Percentiles rank a stretch among this genome's conserved stretches.
phyloP scores from a whole-genome alignment of 2,113 vertebrate species.

The Pachyramphus minor region DNA sequence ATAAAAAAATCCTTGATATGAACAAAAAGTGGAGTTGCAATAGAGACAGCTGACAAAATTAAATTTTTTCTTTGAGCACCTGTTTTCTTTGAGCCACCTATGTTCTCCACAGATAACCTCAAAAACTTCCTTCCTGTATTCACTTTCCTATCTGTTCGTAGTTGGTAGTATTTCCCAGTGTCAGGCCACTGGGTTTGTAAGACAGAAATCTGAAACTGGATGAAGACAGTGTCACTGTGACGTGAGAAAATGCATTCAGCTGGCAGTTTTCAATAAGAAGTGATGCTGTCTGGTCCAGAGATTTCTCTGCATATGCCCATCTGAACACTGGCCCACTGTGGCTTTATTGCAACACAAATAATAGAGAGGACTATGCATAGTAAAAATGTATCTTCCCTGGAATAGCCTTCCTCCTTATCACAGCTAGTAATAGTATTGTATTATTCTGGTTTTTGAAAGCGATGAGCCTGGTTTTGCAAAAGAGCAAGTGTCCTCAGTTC shows the following conservation, averaged over 20 bases:
- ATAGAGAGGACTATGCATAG: rapidly evolving
- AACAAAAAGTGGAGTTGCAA: not conserved
- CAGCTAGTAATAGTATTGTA: not conserved
- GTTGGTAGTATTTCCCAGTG: not conserved
- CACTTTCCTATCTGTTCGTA: not conserved
- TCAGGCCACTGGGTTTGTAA: not conserved
- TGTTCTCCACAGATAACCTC: not conserved
- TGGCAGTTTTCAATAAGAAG: not conserved
- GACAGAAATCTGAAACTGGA: not conserved
- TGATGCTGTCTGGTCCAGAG: not conserved
- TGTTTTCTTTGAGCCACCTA: not conserved
- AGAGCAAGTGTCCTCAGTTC: not conserved
- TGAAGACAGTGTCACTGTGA: not conserved
- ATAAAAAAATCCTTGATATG: not conserved
- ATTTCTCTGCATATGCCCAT: not conserved
- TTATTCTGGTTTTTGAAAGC: not conserved
- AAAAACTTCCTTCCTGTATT: not conserved
- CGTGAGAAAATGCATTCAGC: not conserved
- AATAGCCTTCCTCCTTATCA: not conserved
- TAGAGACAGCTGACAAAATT: not conserved
- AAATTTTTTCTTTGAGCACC: not conserved
- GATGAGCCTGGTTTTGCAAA: not conserved
- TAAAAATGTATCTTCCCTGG: not conserved
- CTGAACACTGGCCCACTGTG: not conserved
- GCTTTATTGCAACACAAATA: not conserved